A percentile compares a stretch with the other conserved stretches of the same genome.
Evolutionary conservation across 2,888 invertebrate genomes (phyloP).

Genomic region (Eupelmus urozonus): DNA sequence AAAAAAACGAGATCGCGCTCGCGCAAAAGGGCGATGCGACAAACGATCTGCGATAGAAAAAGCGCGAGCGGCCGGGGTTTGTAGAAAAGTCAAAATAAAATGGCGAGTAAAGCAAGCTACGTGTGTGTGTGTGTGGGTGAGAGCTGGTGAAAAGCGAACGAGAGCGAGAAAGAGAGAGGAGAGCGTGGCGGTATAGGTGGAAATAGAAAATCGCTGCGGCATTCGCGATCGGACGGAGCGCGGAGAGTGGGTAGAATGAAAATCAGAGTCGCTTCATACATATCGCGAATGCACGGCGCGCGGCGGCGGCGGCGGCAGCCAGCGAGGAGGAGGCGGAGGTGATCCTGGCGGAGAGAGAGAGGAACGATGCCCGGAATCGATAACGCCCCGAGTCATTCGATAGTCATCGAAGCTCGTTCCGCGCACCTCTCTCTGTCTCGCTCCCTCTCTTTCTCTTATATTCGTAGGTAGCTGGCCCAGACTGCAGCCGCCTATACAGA

Average conservation of each 20-base stretch:
- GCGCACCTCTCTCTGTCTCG: conserved; percentile 7
- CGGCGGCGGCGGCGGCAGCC: conserved; percentile 7
- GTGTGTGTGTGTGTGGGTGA: background rate
- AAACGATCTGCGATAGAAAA: conserved; percentile 28
- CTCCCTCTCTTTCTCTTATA: conserved; percentile 33
- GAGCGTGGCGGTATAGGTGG: background rate
- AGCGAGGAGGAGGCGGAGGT: conserved; percentile 53
- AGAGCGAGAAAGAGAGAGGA: background rate
- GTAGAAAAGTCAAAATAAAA: conserved; percentile 51
- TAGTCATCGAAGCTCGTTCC: conserved; percentile 70
- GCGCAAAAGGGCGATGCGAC: conserved; percentile 3
- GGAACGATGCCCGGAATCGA: conserved; percentile 69
- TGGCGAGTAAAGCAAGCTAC: conserved; percentile 39
- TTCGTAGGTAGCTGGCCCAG: background rate
- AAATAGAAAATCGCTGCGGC: conserved; percentile 51
- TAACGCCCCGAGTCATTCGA: conserved; percentile 76
- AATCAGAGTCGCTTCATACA: conserved; percentile 40
- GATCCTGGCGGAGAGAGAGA: conserved; percentile 46
- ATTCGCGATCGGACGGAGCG: background rate
- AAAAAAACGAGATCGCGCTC: conserved; percentile 7
- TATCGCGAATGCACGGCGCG: conserved; percentile 21
- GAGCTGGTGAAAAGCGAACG: background rate
- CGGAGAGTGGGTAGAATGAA: conserved; percentile 39
- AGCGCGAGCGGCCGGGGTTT: background rate
- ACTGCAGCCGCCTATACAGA: too few species aligned